Evolutionary conservation across 2,113 vertebrate genomes (phyloP).

Genomic region (Strigops habroptila): DNA sequence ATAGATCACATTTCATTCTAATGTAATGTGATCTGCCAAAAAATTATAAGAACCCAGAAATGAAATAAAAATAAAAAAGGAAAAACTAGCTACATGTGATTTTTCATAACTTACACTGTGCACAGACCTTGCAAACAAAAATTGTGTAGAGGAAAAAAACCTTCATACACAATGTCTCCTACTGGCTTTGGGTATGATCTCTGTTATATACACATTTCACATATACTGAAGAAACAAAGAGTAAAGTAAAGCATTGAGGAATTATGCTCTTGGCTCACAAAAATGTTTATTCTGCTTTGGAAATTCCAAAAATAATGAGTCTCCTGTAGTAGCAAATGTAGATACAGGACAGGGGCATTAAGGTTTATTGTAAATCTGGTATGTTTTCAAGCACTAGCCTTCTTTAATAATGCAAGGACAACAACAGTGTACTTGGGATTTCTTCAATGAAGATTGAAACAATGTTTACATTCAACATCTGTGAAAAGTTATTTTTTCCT

Average conservation of each 20-base stretch:
- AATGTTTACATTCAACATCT: background rate
- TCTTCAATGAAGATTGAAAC: slow-evolving; percentile 14
- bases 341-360: background rate
- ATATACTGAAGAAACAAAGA: background rate
- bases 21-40: slow-evolving; percentile 13
- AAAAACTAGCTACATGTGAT: background rate
- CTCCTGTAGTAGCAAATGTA: background rate
- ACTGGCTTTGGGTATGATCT: background rate
- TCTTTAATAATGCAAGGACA: slow-evolving; percentile 12
- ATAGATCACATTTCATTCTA: slow-evolving; percentile 39
- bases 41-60: slow-evolving; percentile 3
- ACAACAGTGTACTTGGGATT: background rate
- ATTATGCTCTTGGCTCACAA: background rate
- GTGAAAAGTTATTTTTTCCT: slow-evolving; percentile 13
- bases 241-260: background rate
- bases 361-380: background rate
- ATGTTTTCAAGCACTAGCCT: background rate
- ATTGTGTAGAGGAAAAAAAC: background rate
- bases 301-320: background rate
- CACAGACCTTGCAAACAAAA: background rate
- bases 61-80: slow-evolving; percentile 31
- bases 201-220: background rate
- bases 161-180: background rate
- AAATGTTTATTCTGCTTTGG: background rate
- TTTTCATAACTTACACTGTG: background rate